Evolutionary conservation across 2,888 invertebrate genomes (phyloP).

Genomic region (Caenorhabditis wallacei): DNA sequence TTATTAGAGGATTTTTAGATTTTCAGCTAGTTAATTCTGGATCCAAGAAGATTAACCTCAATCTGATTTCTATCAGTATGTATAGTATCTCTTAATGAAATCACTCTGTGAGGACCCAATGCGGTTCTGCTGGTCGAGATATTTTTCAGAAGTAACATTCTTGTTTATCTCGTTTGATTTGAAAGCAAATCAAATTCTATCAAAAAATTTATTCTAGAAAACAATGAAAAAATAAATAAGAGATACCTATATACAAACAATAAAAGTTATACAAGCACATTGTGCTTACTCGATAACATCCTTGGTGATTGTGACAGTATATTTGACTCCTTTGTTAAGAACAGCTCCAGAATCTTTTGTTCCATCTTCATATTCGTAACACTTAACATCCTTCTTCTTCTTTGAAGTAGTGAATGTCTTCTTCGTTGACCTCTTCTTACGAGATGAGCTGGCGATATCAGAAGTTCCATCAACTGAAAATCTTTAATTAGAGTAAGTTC

Average conservation of each 20-base stretch:
- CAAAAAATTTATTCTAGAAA: constrained; percentile 10
- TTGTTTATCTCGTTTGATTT: too few species aligned
- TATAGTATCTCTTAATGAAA: too few species aligned
- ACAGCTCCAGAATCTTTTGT: constrained; percentile 52
- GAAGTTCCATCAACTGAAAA: constrained; percentile 25
- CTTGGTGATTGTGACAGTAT: constrained; percentile 25
- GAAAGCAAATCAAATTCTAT: too few species aligned
- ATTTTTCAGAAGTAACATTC: too few species aligned
- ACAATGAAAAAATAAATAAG: constrained; percentile 23
- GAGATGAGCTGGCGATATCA: neutral
- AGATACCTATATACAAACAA: constrained; percentile 34
- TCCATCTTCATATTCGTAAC: constrained; percentile 58
- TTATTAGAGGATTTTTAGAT: too few species aligned
- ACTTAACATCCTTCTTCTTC: constrained; percentile 53
- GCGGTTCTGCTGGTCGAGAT: too few species aligned
- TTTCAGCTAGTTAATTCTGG: too few species aligned
- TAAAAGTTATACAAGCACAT: neutral
- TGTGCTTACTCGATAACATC: constrained; percentile 14
- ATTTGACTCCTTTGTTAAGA: constrained; percentile 48
- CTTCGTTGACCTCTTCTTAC: constrained; percentile 21
- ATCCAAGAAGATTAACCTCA: too few species aligned
- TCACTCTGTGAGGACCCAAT: too few species aligned
- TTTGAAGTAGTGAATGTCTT: constrained; percentile 34
- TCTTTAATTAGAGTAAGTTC: neutral
- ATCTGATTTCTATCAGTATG: too few species aligned